Conservation (phyloP, 2,888 invertebrate genomes). For the Leptinotarsa tumamoca region DNA sequence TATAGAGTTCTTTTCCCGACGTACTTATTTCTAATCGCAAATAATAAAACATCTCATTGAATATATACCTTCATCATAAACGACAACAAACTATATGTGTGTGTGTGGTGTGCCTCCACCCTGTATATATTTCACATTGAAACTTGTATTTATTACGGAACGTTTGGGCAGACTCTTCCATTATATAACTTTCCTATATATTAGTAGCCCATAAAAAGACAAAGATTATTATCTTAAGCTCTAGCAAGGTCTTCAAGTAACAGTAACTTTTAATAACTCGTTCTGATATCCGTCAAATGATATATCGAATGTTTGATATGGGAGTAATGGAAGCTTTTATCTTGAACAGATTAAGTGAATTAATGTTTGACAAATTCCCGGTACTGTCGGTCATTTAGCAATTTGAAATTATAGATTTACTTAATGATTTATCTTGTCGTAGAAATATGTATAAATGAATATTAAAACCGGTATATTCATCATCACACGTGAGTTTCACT, state of each 20-base stretch:
- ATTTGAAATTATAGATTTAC: too few relatives aligned
- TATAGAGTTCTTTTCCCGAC: too few relatives aligned
- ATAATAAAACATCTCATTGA: too few relatives aligned
- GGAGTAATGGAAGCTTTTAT: slow-evolving; percentile 3
- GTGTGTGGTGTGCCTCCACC: background rate
- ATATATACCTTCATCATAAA: too few relatives aligned
- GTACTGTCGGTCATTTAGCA: too few relatives aligned
- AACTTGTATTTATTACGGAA: slow-evolving; percentile 5
- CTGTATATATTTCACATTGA: background rate
- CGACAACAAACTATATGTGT: background rate
- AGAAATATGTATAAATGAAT: too few relatives aligned
- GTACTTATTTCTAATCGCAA: background rate
- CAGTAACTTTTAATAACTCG: slow-evolving; percentile 1
- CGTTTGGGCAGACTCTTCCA: background rate
- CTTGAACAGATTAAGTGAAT: background rate
- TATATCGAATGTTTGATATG: slow-evolving; percentile 3
- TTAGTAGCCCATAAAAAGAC: slow-evolving; percentile 16
- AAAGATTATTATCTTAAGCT: slow-evolving; percentile 8
- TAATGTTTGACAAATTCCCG: too few relatives aligned
- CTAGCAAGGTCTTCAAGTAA: slow-evolving; percentile 6
- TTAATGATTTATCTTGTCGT: too few relatives aligned
- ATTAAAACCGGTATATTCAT: too few relatives aligned
- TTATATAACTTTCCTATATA: slow-evolving; percentile 11
- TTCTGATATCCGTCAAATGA: slow-evolving; percentile 10
- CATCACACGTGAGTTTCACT: too few relatives aligned